Conservation (phyloP, 1,140 invertebrate species). For the Mercenaria mercenaria region DNA sequence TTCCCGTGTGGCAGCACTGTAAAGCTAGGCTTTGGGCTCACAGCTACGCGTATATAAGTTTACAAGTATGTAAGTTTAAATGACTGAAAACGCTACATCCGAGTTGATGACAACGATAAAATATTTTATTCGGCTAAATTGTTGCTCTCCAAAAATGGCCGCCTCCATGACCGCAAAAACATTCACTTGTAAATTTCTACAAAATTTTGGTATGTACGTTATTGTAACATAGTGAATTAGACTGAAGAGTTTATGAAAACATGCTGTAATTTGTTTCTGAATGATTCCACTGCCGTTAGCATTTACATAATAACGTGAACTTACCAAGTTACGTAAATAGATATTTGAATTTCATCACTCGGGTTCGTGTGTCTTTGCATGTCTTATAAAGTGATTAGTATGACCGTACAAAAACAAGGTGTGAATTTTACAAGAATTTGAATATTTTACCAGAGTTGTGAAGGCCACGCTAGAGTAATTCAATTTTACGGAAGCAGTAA, state of each 20-base stretch:
- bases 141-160: not conserved
- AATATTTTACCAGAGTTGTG: too few species aligned
- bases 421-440: too few species aligned
- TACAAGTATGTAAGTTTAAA: too few species aligned
- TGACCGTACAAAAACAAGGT: too few species aligned
- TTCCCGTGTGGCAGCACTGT: too few species aligned
- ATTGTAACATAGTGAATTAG: not conserved
- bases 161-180: not conserved
- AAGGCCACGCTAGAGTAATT: too few species aligned
- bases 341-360: too few species aligned
- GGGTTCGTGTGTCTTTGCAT: not conserved
- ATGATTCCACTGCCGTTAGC: not conserved
- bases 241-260: not conserved
- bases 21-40: too few species aligned
- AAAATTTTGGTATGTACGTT: conserved; percentile 5
- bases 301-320: not conserved
- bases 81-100: too few species aligned
- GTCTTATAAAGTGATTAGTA: too few species aligned
- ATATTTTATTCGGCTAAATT: not conserved
- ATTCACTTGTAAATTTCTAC: not conserved
- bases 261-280: not conserved
- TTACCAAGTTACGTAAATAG: not conserved
- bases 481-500: too few species aligned
- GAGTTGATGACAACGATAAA: not conserved
- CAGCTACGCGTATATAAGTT: too few species aligned